Conservation (phyloP, 1,140 invertebrate genomes). For the Camponotus pennsylvanicus region DNA sequence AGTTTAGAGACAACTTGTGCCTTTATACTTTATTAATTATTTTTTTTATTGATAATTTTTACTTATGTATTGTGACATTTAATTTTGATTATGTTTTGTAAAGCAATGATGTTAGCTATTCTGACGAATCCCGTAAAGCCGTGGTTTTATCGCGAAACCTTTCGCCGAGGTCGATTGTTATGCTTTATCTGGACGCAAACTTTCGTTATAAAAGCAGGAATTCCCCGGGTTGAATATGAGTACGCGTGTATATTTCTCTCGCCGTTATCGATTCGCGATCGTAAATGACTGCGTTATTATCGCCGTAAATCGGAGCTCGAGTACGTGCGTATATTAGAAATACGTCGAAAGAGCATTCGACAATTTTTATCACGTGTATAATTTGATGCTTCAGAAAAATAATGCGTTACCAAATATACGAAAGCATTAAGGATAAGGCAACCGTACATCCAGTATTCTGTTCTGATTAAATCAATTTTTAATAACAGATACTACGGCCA, state of each 20-base stretch:
- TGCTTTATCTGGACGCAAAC: constrained; percentile 34
- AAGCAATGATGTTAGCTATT: neutral
- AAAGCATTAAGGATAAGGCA: neutral
- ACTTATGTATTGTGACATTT: neutral
- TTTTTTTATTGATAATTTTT: neutral
- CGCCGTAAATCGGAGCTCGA: neutral
- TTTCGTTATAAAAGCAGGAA: constrained; percentile 34
- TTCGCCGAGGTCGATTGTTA: constrained; percentile 1
- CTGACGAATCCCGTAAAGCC: neutral
- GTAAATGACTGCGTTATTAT: constrained; percentile 20
- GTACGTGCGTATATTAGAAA: neutral
- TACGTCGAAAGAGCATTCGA: neutral
- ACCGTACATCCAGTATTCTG: neutral
- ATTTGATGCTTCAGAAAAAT: neutral
- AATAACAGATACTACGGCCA: neutral
- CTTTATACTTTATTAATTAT: neutral
- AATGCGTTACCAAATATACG: neutral
- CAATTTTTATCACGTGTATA: neutral
- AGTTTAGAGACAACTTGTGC: neutral
- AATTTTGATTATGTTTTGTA: neutral
- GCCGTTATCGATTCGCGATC: neutral
- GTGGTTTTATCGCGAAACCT: constrained; percentile 2
- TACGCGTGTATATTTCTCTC: neutral
- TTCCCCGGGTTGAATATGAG: neutral
- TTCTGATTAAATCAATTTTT: neutral